Evolutionary conservation across 2,797 vertebrate species (phyloP).

Genomic region (Pangasius krempfi): DNA sequence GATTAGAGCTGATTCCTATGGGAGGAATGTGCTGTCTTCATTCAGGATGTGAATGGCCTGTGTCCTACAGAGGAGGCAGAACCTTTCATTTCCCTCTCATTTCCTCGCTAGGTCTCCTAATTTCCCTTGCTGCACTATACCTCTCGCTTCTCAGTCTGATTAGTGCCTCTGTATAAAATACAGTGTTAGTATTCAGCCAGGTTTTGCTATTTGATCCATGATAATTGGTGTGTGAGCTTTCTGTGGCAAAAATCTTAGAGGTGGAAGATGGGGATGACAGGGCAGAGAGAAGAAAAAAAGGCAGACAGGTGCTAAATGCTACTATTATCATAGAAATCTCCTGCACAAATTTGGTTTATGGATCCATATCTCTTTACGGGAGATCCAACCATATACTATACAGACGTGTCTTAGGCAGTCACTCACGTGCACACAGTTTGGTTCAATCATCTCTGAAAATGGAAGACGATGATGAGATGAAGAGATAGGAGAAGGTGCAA

Average conservation of each 20-base stretch:
- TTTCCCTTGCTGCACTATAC: constrained; percentile 18
- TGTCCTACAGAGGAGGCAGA: constrained; percentile 10
- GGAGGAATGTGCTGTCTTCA: constrained; percentile 51
- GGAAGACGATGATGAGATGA: neutral
- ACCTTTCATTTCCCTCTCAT: constrained; percentile 8
- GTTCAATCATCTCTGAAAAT: constrained; percentile 32
- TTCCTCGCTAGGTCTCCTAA: constrained; percentile 20
- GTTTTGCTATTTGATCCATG: constrained; percentile 27
- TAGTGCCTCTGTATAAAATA: constrained; percentile 18
- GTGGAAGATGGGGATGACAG: neutral
- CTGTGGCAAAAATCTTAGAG: neutral
- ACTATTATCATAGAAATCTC: constrained; percentile 19
- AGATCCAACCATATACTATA: constrained; percentile 22
- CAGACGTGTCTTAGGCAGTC: constrained; percentile 21
- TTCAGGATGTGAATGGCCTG: constrained; percentile 32
- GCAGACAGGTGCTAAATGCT: constrained; percentile 14
- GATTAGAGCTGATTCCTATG: constrained; percentile 61
- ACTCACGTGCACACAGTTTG: constrained; percentile 23
- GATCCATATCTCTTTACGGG: constrained; percentile 27
- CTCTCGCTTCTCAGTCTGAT: constrained; percentile 29
- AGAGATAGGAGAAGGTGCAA: constrained; percentile 1
- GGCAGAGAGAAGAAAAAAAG: neutral
- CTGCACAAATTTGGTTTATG: constrained; percentile 35
- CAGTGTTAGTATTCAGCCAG: constrained; percentile 12
- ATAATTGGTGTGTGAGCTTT: constrained; percentile 29